Evolutionary conservation across 2,797 vertebrate genomes (phyloP).

Genomic region (Sebastes aleutianus): DNA sequence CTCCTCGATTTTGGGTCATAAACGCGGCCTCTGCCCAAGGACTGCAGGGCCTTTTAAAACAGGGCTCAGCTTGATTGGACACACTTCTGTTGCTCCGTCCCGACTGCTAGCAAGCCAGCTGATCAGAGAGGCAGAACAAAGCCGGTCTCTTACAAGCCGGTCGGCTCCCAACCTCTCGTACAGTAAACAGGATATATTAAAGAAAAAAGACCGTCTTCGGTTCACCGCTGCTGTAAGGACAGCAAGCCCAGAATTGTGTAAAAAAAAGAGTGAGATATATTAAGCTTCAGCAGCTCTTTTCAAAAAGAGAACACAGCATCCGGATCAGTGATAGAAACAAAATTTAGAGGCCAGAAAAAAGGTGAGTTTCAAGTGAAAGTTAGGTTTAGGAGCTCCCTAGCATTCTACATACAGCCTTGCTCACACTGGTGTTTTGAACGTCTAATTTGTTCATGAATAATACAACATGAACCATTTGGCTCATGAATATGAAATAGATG

Average conservation of each 20-base stretch:
- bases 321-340: conserved; percentile 25
- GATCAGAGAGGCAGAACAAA: conserved; percentile 76
- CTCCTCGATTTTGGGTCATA: conserved; percentile 73
- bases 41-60: conserved; percentile 76
- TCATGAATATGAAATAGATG: conserved; percentile 81
- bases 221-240: conserved; percentile 7
- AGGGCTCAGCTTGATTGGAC: conserved; percentile 78
- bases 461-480: conserved; percentile 81
- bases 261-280: neutral
- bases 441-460: conserved; percentile 83
- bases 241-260: neutral
- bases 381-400: conserved; percentile 50
- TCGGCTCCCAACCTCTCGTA: conserved; percentile 45
- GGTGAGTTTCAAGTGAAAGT: conserved; percentile 44
- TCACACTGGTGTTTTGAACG: conserved; percentile 73
- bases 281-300: conserved; percentile 9
- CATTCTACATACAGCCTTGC: conserved; percentile 42
- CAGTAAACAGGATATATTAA: conserved; percentile 45
- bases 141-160: conserved; percentile 58
- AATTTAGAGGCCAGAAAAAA: conserved; percentile 4
- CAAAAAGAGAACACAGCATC: conserved; percentile 1
- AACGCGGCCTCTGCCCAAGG: conserved; percentile 67
- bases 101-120: conserved; percentile 70
- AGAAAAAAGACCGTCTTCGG: neutral
- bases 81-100: conserved; percentile 72